A percentile compares a stretch with the other conserved stretches of the same genome.
phyloP scores from a whole-genome alignment of 2,888 invertebrate species.

The Carpatolechia fugitivella region DNA sequence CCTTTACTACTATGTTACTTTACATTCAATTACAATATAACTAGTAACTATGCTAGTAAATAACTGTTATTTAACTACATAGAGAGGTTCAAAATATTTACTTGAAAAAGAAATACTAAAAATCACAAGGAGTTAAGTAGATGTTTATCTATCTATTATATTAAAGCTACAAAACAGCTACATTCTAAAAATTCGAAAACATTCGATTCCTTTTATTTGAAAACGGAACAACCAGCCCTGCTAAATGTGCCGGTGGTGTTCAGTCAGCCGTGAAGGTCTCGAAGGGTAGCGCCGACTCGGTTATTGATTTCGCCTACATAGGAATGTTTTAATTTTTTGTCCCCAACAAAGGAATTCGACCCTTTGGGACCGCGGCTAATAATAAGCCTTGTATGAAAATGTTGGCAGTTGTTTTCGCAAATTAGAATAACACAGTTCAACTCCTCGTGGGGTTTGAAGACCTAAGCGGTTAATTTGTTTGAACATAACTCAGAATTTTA shows the following conservation, averaged over 20 bases:
- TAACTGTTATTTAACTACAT: no score
- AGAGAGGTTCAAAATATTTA: no score
- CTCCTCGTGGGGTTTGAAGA: slow-evolving; percentile 26
- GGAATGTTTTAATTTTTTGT: slow-evolving; percentile 42
- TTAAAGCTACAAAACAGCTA: no score
- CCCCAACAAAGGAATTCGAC: slow-evolving; percentile 26
- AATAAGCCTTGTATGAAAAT: slow-evolving; percentile 22
- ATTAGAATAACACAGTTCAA: slow-evolving; percentile 17
- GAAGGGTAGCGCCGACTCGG: slow-evolving; percentile 23
- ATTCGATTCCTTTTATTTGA: not conserved
- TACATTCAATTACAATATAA: no score
- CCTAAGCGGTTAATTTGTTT: slow-evolving; percentile 1
- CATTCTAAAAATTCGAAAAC: not conserved
- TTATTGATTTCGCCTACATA: slow-evolving; percentile 44
- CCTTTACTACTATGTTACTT: no score
- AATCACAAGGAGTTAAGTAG: no score
- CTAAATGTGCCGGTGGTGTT: slow-evolving; percentile 11
- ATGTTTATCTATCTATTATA: no score
- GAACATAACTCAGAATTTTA: not conserved
- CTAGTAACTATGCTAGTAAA: no score
- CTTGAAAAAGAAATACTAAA: no score
- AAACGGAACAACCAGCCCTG: not conserved
- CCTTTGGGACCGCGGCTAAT: slow-evolving; percentile 22
- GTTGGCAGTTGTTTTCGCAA: slow-evolving; percentile 11
- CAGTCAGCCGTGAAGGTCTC: slow-evolving; percentile 24